These are phyloP conservation scores for Sphaeridia pumilis DNA, from an alignment of 2,888 invertebrate species.

Conservation along the genomic window DNA sequence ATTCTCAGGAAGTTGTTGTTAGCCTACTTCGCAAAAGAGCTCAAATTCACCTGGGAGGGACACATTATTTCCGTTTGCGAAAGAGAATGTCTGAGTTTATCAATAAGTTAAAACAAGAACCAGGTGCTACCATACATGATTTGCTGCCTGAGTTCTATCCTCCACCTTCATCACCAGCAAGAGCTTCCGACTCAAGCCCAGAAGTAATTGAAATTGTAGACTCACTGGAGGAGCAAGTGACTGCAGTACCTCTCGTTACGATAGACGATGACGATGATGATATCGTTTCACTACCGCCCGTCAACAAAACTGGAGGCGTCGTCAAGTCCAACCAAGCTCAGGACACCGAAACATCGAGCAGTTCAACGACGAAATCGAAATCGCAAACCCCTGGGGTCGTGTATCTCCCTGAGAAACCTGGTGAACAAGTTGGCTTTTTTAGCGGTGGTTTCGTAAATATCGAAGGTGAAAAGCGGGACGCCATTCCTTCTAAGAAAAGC, in stretches of 20 bases:
- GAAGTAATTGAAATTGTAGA: background rate
- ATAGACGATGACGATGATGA: constrained; percentile 1
- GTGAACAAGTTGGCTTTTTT: too few species aligned
- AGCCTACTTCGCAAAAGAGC: background rate
- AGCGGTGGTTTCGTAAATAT: too few species aligned
- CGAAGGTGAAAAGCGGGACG: too few species aligned
- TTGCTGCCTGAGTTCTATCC: background rate
- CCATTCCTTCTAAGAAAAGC: too few species aligned
- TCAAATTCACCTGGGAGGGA: background rate
- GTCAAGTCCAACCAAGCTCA: background rate
- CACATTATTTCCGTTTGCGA: background rate
- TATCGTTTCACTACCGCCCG: background rate
- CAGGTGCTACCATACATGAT: background rate
- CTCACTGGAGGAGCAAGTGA: background rate
- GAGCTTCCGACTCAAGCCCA: background rate
- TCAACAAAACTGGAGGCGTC: background rate
- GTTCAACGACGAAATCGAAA: background rate
- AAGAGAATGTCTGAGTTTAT: background rate
- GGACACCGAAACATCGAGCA: background rate
- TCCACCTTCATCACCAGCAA: background rate
- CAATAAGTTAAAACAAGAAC: background rate
- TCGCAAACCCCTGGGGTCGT: too few species aligned
- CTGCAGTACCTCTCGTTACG: background rate
- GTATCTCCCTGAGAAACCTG: too few species aligned
- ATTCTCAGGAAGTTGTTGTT: background rate